These are phyloP conservation scores for Prostheceraeus crozeri DNA, from an alignment of 2,888 invertebrate species.

Conservation along the genomic window DNA sequence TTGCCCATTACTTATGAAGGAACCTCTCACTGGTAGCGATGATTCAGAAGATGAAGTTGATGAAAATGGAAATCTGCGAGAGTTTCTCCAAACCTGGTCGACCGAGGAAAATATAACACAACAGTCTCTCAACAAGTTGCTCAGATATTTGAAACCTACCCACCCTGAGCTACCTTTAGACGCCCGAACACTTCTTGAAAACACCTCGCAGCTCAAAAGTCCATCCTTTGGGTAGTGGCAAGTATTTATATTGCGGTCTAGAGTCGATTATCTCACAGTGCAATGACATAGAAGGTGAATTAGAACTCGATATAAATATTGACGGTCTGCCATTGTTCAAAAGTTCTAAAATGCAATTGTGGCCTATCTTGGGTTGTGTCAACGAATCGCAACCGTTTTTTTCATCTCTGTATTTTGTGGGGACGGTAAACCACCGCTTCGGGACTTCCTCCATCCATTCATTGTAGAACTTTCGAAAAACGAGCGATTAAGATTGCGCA, in stretches of 20 bases:
- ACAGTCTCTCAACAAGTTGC: not conserved
- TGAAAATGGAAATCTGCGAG: too few species aligned
- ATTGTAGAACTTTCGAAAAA: slow-evolving; percentile 38
- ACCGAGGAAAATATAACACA: slow-evolving; percentile 10
- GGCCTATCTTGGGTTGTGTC: not conserved
- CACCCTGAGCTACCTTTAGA: slow-evolving; percentile 5
- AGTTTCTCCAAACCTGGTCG: too few species aligned
- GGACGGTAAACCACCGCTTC: slow-evolving; percentile 38
- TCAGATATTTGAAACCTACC: slow-evolving; percentile 2
- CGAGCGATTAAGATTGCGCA: slow-evolving; percentile 37
- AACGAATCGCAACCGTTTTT: slow-evolving; percentile 38
- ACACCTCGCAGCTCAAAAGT: not conserved
- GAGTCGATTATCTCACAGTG: not conserved
- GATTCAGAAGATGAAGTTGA: too few species aligned
- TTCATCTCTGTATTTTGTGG: slow-evolving; percentile 42
- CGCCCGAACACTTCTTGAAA: not conserved
- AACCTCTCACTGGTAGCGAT: too few species aligned
- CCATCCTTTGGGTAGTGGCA: slow-evolving; percentile 1
- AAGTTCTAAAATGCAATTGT: slow-evolving; percentile 25
- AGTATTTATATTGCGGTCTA: not conserved
- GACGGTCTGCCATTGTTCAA: slow-evolving; percentile 16
- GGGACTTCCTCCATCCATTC: slow-evolving; percentile 38
- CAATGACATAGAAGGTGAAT: not conserved
- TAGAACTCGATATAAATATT: slow-evolving; percentile 12
- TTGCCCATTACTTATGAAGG: too few species aligned